Evolutionary conservation across 2,113 vertebrate genomes (phyloP).

Genomic region (Leiothrix lutea): DNA sequence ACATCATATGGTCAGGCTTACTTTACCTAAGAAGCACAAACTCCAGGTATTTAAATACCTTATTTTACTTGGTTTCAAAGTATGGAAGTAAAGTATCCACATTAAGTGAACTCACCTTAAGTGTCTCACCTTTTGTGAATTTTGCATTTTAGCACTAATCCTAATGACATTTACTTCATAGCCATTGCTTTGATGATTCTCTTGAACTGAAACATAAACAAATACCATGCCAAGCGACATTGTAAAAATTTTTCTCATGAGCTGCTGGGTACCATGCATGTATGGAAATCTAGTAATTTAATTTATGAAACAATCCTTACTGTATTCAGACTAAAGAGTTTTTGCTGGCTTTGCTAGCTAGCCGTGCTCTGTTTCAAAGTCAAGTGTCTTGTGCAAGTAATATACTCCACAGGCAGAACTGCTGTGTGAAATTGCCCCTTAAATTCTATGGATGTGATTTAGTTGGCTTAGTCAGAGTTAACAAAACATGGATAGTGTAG

Average conservation of each 20-base stretch:
- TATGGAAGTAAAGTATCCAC: background rate
- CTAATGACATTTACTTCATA: background rate
- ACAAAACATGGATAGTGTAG: background rate
- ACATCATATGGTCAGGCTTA: background rate
- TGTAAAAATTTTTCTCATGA: background rate
- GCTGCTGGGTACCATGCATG: background rate
- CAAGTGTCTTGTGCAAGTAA: background rate
- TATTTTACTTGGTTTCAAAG: background rate
- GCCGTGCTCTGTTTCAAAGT: background rate
- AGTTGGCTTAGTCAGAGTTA: background rate
- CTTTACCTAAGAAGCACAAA: background rate
- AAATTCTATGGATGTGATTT: background rate
- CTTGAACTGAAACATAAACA: background rate
- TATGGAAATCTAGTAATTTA: background rate
- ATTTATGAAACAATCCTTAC: background rate
- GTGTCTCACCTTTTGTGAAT: background rate
- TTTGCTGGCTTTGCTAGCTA: background rate
- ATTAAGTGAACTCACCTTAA: background rate
- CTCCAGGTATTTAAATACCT: background rate
- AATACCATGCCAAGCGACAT: background rate
- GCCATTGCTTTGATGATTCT: background rate
- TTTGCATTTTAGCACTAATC: background rate
- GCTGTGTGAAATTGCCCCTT: background rate
- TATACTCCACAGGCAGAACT: background rate
- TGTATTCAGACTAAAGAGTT: background rate